A percentile compares a stretch with the other conserved stretches of the same genome.
Conservation (phyloP, 1,140 invertebrate species). For the Hycleus phaleratus region DNA sequence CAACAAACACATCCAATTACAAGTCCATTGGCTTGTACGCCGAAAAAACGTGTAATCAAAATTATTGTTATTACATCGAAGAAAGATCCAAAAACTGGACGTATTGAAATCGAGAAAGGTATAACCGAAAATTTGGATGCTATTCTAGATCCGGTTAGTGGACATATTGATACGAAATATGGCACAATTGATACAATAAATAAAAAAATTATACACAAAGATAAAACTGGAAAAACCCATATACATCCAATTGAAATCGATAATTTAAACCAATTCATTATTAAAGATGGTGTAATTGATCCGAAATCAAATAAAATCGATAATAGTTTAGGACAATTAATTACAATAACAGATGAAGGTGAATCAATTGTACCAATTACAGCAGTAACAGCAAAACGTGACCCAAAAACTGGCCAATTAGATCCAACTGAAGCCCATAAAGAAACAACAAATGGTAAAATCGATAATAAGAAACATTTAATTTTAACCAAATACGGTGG, state of each 20-base stretch:
- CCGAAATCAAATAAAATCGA: slow-evolving; percentile 50
- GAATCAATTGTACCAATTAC: slow-evolving; percentile 49
- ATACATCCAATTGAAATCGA: slow-evolving; percentile 50
- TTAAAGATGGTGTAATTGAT: slow-evolving; percentile 49
- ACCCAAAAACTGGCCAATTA: slow-evolving; percentile 46
- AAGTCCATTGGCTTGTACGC: slow-evolving; percentile 49
- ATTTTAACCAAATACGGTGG: slow-evolving; percentile 52
- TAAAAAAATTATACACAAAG: slow-evolving; percentile 48
- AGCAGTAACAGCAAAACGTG: slow-evolving; percentile 48
- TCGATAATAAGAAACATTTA: slow-evolving; percentile 54
- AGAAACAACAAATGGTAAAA: slow-evolving; percentile 52
- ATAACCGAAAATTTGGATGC: slow-evolving; percentile 55
- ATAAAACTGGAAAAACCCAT: slow-evolving; percentile 49
- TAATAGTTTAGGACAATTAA: slow-evolving; percentile 46
- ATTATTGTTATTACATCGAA: slow-evolving; percentile 57
- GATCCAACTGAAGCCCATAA: slow-evolving; percentile 36
- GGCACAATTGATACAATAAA: slow-evolving; percentile 54
- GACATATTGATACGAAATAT: slow-evolving; percentile 57
- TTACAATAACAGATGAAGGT: slow-evolving; percentile 43
- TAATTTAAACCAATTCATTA: slow-evolving; percentile 53
- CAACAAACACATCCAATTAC: slow-evolving; percentile 34
- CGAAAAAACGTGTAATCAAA: slow-evolving; percentile 57
- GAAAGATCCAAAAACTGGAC: slow-evolving; percentile 54
- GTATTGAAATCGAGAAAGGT: slow-evolving; percentile 55
- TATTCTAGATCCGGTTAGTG: slow-evolving; percentile 52